These are phyloP conservation scores for Bergia puertoricense DNA, from an alignment of 92 coral and sea anemone genomes.

Conservation along the genomic window DNA sequence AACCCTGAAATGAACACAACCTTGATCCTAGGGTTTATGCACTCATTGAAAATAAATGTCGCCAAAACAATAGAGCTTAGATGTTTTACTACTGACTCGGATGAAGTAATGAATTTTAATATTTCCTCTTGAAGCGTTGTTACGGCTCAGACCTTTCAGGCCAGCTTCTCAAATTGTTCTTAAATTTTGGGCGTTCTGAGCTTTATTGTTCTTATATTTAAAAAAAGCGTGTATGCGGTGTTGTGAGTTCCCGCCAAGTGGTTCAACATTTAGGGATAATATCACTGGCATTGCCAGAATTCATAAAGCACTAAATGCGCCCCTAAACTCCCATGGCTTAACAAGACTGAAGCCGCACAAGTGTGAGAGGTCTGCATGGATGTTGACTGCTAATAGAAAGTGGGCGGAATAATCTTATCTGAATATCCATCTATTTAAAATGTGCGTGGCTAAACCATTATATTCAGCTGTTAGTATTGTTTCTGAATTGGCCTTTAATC, in stretches of 20 bases:
- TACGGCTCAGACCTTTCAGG: too few relatives aligned
- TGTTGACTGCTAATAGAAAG: background rate
- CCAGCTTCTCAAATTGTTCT: too few relatives aligned
- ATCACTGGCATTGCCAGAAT: background rate
- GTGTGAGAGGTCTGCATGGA: background rate
- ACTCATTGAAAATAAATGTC: too few relatives aligned
- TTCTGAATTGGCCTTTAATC: background rate
- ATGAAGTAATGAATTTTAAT: too few relatives aligned
- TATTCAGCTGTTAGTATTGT: background rate
- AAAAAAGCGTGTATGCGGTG: too few relatives aligned
- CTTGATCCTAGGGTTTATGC: too few relatives aligned
- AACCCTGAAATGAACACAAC: too few relatives aligned
- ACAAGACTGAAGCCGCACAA: slow-evolving; percentile 6
- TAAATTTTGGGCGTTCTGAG: too few relatives aligned
- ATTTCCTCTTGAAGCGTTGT: too few relatives aligned
- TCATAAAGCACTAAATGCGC: background rate
- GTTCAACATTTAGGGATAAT: background rate
- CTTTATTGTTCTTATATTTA: too few relatives aligned
- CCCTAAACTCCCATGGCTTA: background rate
- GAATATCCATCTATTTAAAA: background rate
- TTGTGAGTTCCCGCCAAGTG: background rate
- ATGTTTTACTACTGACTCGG: too few relatives aligned
- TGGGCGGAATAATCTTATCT: background rate
- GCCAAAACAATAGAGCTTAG: too few relatives aligned
- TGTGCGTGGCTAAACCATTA: background rate